phyloP scores from a whole-genome alignment of 2,888 invertebrate genomes.

The Aleiodes alternator region DNA sequence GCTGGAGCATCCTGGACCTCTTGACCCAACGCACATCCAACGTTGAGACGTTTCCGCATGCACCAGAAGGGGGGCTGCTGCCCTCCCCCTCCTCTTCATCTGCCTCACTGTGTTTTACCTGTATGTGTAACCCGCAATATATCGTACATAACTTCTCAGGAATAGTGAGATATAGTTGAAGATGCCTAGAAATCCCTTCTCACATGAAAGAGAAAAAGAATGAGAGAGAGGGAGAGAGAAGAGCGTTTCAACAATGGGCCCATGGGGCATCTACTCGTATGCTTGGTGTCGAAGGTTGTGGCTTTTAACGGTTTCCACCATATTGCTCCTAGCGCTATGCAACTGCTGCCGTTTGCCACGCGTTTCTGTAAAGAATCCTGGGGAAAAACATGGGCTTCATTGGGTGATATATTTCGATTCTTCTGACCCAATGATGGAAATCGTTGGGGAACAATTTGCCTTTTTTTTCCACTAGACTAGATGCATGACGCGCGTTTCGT shows the following conservation, averaged over 20 bases:
- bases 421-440: too few species aligned
- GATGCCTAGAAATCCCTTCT: slow-evolving; percentile 1
- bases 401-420: too few species aligned
- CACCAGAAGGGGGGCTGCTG: slow-evolving; percentile 24
- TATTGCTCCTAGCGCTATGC: slow-evolving; percentile 40
- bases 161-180: slow-evolving; percentile 4
- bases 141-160: background rate
- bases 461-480: too few species aligned
- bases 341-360: slow-evolving; percentile 39
- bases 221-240: too few species aligned
- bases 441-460: too few species aligned
- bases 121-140: slow-evolving; percentile 15
- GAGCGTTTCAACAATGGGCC: slow-evolving; percentile 37
- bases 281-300: slow-evolving; percentile 56
- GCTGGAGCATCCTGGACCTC: slow-evolving; percentile 57
- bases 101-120: background rate
- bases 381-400: too few species aligned
- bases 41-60: slow-evolving; percentile 60
- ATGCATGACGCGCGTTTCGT: too few species aligned
- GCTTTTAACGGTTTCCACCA: slow-evolving; percentile 56
- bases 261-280: slow-evolving; percentile 30
- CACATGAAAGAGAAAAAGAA: background rate
- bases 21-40: slow-evolving; percentile 50
- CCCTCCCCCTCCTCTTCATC: background rate
- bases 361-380: too few species aligned